Evolutionary conservation across 2,113 vertebrate genomes (phyloP).

Genomic region (Leptosomus discolor): DNA sequence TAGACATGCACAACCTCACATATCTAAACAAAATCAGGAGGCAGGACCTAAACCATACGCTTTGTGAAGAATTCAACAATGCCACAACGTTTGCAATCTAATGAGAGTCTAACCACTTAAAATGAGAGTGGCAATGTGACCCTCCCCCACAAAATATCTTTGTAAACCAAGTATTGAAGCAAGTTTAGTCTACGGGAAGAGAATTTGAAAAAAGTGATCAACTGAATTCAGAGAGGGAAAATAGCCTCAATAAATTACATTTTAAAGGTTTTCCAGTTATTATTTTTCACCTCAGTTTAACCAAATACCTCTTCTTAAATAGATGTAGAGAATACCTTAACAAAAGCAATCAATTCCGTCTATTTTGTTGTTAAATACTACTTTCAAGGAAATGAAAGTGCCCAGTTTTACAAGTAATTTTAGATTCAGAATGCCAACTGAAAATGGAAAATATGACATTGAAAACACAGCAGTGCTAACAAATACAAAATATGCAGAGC

Average conservation of each 20-base stretch:
- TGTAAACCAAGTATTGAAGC: background rate
- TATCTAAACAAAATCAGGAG: slow-evolving; percentile 5
- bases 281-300: background rate
- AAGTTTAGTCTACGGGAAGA: background rate
- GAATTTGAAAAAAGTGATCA: background rate
- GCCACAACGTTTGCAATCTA: background rate
- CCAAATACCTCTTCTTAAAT: background rate
- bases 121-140: background rate
- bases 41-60: background rate
- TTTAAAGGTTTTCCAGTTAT: background rate
- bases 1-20: slow-evolving; percentile 37
- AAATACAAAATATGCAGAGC: background rate
- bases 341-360: background rate
- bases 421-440: background rate
- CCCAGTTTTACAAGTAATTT: background rate
- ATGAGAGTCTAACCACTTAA: background rate
- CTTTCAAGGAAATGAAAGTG: background rate
- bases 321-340: background rate
- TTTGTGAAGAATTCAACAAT: background rate
- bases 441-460: background rate
- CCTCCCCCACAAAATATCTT: background rate
- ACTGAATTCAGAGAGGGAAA: background rate
- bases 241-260: background rate
- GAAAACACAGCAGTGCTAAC: background rate
- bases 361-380: background rate